Conservation (phyloP, 1,140 invertebrate genomes). For the Rhynchophorus ferrugineus region DNA sequence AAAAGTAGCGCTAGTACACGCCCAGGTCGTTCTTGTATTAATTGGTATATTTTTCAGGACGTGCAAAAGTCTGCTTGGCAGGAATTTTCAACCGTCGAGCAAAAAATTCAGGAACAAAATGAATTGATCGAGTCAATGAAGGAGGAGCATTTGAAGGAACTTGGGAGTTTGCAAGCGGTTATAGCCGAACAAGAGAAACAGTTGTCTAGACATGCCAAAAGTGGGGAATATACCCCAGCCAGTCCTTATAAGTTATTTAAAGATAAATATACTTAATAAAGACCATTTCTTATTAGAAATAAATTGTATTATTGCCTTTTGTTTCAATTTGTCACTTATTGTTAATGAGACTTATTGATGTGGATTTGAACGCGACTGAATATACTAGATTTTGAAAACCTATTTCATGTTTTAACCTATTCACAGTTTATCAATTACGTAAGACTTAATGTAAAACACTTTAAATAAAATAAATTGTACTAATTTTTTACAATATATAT, state of each 20-base stretch:
- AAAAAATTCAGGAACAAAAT: constrained; percentile 47
- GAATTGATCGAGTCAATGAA: constrained; percentile 43
- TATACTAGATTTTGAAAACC: too few relatives aligned
- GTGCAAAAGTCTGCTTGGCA: constrained; percentile 47
- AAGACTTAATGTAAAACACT: too few relatives aligned
- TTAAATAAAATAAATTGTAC: too few relatives aligned
- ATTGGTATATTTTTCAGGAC: constrained; percentile 38
- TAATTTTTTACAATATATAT: too few relatives aligned
- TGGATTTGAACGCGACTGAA: neutral
- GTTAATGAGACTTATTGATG: neutral
- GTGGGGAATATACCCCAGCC: constrained; percentile 22
- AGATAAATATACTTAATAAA: constrained; percentile 31
- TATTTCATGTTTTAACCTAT: too few relatives aligned
- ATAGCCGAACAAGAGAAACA: constrained; percentile 49
- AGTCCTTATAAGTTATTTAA: constrained; percentile 34
- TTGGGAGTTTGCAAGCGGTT: constrained; percentile 43
- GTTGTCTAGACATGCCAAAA: constrained; percentile 28
- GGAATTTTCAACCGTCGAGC: constrained; percentile 46
- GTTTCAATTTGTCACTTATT: neutral
- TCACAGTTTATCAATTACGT: too few relatives aligned
- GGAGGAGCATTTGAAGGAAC: constrained; percentile 44
- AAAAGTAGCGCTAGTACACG: constrained; percentile 40
- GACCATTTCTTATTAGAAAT: neutral
- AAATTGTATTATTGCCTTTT: too few relatives aligned
- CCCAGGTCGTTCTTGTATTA: too few relatives aligned